phyloP scores from a whole-genome alignment of 2,797 vertebrate species.

The Molothrus aeneus region DNA sequence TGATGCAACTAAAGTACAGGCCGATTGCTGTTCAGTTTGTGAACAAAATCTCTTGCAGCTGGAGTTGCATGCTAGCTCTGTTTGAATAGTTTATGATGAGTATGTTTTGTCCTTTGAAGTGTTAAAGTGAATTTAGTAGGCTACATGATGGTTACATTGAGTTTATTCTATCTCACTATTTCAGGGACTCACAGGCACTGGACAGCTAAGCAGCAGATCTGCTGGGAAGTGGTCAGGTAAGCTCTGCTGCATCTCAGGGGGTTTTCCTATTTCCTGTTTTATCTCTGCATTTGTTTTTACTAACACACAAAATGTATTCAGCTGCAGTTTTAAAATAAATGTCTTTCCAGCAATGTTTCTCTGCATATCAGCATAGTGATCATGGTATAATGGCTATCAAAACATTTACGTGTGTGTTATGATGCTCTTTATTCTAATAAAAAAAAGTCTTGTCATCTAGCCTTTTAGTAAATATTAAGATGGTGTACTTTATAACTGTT shows the following conservation, averaged over 20 bases:
- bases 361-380: background rate
- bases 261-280: background rate
- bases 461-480: background rate
- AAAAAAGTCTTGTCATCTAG: background rate
- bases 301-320: fast-evolving
- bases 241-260: background rate
- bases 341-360: background rate
- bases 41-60: conserved; percentile 75
- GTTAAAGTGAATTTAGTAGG: conserved; percentile 42
- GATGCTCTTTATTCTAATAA: background rate
- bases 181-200: conserved; percentile 68
- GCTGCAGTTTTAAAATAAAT: background rate
- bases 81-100: conserved; percentile 62
- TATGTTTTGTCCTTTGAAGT: conserved; percentile 69
- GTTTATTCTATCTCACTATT: conserved; percentile 79
- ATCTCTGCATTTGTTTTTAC: background rate
- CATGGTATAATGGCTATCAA: background rate
- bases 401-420: background rate
- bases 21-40: conserved; percentile 75
- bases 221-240: conserved; percentile 70
- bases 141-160: conserved; percentile 58
- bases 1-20: conserved; percentile 86
- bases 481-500: background rate
- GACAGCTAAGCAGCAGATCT: conserved; percentile 61
- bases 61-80: conserved; percentile 84